Evolutionary conservation across 1,140 invertebrate genomes (phyloP).

Genomic region (Philaenus spumarius): DNA sequence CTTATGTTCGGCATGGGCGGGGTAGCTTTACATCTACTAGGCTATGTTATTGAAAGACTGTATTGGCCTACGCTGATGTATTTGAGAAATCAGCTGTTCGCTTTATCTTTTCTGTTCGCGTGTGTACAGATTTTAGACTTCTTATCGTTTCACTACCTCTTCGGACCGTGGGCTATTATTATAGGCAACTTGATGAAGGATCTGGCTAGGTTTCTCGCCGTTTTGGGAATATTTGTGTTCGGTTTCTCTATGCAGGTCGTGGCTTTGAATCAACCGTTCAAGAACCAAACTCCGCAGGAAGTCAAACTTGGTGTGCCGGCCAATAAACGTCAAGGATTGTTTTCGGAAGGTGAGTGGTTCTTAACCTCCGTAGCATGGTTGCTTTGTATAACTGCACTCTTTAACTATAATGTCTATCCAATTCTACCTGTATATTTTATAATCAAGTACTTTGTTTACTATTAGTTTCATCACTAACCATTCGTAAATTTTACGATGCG

Average conservation of each 20-base stretch:
- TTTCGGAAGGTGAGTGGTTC: constrained; percentile 64
- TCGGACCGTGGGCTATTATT: constrained; percentile 96
- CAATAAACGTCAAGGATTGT: constrained; percentile 41
- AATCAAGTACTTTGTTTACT: not conserved
- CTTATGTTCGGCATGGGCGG: constrained; percentile 88
- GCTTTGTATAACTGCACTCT: constrained; percentile 8
- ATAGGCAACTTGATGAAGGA: constrained; percentile 87
- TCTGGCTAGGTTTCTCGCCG: constrained; percentile 90
- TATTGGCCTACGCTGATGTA: constrained; percentile 82
- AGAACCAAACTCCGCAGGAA: constrained; percentile 51
- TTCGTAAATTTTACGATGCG: too few species aligned
- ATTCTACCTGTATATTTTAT: too few species aligned
- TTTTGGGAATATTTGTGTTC: constrained; percentile 94
- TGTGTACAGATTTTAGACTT: constrained; percentile 97
- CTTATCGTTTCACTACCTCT: constrained; percentile 95
- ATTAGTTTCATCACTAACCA: too few species aligned
- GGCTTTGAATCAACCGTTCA: constrained; percentile 89
- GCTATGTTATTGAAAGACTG: constrained; percentile 48
- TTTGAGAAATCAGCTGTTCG: constrained; percentile 93
- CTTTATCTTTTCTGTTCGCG: constrained; percentile 85
- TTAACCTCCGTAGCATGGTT: too few species aligned
- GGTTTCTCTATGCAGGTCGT: constrained; percentile 98
- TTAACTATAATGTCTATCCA: constrained; percentile 13
- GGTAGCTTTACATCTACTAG: constrained; percentile 82
- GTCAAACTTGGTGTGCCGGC: constrained; percentile 42